Evolutionary conservation across 2,113 vertebrate genomes (phyloP), one percentile per base, ranked within the genome.

Genomic region (Anarhynchus alexandrinus): DNA sequence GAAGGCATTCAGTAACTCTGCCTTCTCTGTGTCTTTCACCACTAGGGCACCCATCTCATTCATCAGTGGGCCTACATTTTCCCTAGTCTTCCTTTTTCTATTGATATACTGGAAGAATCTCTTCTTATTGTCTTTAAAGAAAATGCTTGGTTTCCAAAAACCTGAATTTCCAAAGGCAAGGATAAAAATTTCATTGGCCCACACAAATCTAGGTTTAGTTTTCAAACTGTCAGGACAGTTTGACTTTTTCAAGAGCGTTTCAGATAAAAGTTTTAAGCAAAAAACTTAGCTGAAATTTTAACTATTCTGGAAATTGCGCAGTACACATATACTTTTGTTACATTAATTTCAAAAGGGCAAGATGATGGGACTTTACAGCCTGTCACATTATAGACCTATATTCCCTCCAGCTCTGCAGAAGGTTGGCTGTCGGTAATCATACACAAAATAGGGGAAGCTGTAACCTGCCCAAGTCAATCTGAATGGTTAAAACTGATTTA

Each of bases 361-460:
- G 89, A 64, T 22, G 43, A 61, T n/a, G 17, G 32, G 30, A 61
- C 52, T 71, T 74, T 6, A 43, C 15, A 51, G 38, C 32, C 52
- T 49, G 51, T 27, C 47, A 42, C 26, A 18, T 22, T 62, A 36
- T 0, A 64, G 61, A 54, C 9, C 12, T 12, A 15, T 2, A 12
- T 15, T 82, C 45, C 54, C 54, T 42, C 29, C 36, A 82, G 38
- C 32, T 40, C 43, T 57, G 43, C 55, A 67, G 30, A 30, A 71
- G 6, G 19, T 2, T 55, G 42, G 12, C 13, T 78, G 47, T 8
- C 0, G 0, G 42, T 12, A 54, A 61, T 17, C 19, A 21, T 6
- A 36, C 14, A 23, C 1, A 4, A 67, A 58, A 29, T 0, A 70
- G 36, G 34, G 54, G 26, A 80, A 62, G 29, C 54, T 57, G 42